These are phyloP conservation scores for Heteractis magnifica DNA, from an alignment of 92 coral and sea anemone genomes.

Conservation along the genomic window DNA sequence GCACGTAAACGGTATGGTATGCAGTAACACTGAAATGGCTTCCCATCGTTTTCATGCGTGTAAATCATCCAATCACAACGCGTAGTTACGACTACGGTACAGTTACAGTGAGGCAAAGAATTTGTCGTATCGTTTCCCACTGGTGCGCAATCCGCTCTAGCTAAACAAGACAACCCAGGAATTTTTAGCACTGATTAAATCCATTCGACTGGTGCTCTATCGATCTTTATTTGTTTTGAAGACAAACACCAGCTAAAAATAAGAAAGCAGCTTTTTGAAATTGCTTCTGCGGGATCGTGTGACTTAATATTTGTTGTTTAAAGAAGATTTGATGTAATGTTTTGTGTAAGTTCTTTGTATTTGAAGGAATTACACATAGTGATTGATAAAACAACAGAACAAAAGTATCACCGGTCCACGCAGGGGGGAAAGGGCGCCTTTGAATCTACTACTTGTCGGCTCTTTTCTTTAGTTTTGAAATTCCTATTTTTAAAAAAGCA, in stretches of 20 bases:
- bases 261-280: background rate
- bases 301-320: background rate
- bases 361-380: background rate
- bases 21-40: too few species aligned
- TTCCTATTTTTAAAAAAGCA: background rate
- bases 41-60: too few species aligned
- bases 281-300: background rate
- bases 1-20: too few species aligned
- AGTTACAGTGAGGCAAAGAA: too few species aligned
- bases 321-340: background rate
- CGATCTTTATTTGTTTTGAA: background rate
- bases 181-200: background rate
- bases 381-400: background rate
- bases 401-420: background rate
- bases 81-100: too few species aligned
- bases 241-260: conserved; percentile 3
- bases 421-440: background rate
- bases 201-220: background rate
- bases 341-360: background rate
- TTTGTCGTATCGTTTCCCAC: too few species aligned
- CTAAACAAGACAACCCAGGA: background rate
- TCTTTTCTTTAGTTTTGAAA: background rate
- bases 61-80: too few species aligned
- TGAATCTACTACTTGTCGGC: background rate
- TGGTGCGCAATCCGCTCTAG: background rate